Base-by-base conservation (phyloP, 2,888 invertebrate species). In the Cerceris ruficornis region DNA sequence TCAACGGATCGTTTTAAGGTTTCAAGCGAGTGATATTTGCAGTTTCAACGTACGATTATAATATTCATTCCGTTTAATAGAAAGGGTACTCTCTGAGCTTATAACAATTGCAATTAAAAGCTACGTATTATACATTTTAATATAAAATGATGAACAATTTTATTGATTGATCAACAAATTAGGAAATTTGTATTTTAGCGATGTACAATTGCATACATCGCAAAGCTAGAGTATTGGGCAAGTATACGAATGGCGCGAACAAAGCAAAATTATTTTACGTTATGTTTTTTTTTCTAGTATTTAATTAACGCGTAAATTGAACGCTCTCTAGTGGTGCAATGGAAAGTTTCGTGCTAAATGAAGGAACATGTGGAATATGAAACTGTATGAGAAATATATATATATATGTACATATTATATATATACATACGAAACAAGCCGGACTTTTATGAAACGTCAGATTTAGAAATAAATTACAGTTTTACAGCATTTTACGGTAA, bases 391-490 rank as follows among this genome's bases (percentile, higher is more conserved):
- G 28, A 43, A n/a, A 13, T 28, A 28, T 28, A 28, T 28, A 28
- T 4, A 2, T 59, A 59, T 57, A 39, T 13, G 14, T n/a, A 69
- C 39, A 49, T 59, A 39, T n/a, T n/a, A n/a, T 64, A 75, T 76
- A 61, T 58, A 77, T 59, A 78, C 11, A 70, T 55, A 81, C 73
- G 77, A 82, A 81, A 68, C 68, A 74, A 77, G 82, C 84, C 82
- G 84, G 81, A 84, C 69, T 82, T 77, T 77, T 82, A 69, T 66
- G 75, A 85, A 84, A 85, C 76, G 85, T 85, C 83, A 85, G 78
- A 82, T 68, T 74, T 80, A 64, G 42, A 77, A 61, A 69, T 82
- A 41, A 81, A 84, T 77, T 68, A 62, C 54, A 14, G 72, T 75
- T 76, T 81, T 55, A 52, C 64, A 68, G 67, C 59, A 67, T 61